Conservation (phyloP, 2,797 vertebrate genomes). For the Pachyuromys duprasi region DNA sequence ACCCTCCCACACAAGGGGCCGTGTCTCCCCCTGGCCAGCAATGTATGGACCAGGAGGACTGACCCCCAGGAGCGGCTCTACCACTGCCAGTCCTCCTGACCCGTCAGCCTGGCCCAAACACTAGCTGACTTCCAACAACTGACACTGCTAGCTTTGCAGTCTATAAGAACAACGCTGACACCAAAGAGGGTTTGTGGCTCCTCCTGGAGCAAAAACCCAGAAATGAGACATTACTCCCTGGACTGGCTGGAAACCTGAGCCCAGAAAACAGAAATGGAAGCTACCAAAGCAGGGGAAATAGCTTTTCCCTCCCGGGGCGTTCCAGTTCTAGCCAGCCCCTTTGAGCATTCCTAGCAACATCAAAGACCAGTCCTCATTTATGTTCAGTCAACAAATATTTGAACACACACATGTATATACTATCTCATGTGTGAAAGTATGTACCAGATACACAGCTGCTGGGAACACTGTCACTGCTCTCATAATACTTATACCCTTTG, state of each 20-base stretch:
- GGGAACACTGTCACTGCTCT: constrained; percentile 3
- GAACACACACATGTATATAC: not conserved
- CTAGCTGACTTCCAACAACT: not conserved
- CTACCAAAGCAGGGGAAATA: constrained; percentile 11
- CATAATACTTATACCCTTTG: not conserved
- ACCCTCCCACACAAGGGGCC: not conserved
- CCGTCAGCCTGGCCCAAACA: not conserved
- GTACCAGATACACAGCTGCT: not conserved
- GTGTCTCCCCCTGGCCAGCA: not conserved
- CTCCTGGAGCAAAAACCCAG: not conserved
- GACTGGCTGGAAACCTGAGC: not conserved
- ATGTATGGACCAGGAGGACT: not conserved
- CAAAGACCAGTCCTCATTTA: not conserved
- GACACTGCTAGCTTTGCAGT: not conserved
- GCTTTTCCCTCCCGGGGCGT: not conserved
- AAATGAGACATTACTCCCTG: not conserved
- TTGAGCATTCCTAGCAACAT: not conserved
- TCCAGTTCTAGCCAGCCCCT: not conserved
- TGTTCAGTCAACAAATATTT: constrained; percentile 20
- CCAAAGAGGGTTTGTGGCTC: not conserved
- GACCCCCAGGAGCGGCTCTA: not conserved
- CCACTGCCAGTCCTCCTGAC: not conserved
- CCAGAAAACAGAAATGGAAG: not conserved
- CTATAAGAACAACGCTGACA: not conserved
- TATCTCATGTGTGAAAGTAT: not conserved